Evolutionary conservation across 2,888 invertebrate species (phyloP), one percentile per base, ranked within the genome.

Genomic region (Oligia latruncula): DNA sequence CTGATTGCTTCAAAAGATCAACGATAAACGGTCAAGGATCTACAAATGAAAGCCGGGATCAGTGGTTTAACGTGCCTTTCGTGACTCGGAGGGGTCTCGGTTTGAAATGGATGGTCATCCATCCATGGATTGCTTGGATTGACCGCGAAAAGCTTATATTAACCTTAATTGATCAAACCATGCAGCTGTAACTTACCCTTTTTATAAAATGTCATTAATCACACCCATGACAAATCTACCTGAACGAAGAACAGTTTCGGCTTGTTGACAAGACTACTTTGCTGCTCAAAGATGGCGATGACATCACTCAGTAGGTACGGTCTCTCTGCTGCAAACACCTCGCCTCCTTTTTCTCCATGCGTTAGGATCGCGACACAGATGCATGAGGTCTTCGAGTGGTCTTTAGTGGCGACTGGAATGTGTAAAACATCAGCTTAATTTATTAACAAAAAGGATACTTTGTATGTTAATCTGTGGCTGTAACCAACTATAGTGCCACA

Each of bases 241-340:
- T 95, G 95, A 52, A 95, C 87, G 66, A 95, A 92, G 78, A 95
- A 93, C 62, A 95, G 85, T 78, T 95, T 95, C 4, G 95, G 95
- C 66, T 93, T 95, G 58, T 91, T 92, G 4, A 92, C 91, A 46
- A 95, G 89, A 1, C 90, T 88, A 20, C 80, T 76, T 75, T 93
- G 88, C 46, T 90, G 86, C 81, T 93, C 93, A 65, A 95, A 90
- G 64, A 90, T 85, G 71, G 74, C 74, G 11, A 92, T 88, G 5
- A 95, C 81, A 52, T 95, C 95, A 43, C 64, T 84, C 4, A 95
- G 83, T 8, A 90, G 80, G 81, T 95, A 95, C 0, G 93, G 91
- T 52, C 92, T 89, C 80, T 95, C 95, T 0, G 92, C 88, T 0
- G 95, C 95, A 65, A 87, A 91, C 15, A 95, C 77, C 29, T 90